Conservation (phyloP, 2,888 invertebrate species). For the Prenolepis imparis region DNA sequence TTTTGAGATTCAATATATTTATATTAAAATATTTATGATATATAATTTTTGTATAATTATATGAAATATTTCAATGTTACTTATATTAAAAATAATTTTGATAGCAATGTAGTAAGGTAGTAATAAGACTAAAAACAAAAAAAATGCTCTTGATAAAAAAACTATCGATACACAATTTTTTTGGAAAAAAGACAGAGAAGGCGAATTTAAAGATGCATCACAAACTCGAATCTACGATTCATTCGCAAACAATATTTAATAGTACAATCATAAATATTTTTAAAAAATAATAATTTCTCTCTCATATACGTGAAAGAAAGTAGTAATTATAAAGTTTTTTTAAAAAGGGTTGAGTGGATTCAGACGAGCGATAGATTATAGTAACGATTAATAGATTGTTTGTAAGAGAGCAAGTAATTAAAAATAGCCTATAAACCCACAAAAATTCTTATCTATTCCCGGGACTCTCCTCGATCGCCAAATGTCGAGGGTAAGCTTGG, state of each 20-base stretch:
- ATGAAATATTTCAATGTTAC: neutral
- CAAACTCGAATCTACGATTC: conserved; percentile 7
- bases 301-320: neutral
- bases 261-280: neutral
- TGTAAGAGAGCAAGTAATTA: conserved; percentile 15
- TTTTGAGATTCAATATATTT: no score
- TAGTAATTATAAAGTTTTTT: neutral
- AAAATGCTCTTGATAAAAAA: no score
- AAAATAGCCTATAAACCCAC: neutral
- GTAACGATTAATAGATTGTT: conserved; percentile 20
- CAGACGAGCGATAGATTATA: neutral
- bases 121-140: no score
- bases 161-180: no score
- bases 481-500: conserved; percentile 39
- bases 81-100: neutral
- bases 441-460: neutral
- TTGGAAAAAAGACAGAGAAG: neutral
- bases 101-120: neutral
- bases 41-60: neutral
- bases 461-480: conserved; percentile 32
- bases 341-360: conserved; percentile 11
- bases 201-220: conserved; percentile 4
- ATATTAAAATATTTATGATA: no score
- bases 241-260: conserved; percentile 6
- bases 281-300: conserved; percentile 8